Base-by-base conservation (phyloP, 1,140 invertebrate genomes). In the Plodia interpunctella region DNA sequence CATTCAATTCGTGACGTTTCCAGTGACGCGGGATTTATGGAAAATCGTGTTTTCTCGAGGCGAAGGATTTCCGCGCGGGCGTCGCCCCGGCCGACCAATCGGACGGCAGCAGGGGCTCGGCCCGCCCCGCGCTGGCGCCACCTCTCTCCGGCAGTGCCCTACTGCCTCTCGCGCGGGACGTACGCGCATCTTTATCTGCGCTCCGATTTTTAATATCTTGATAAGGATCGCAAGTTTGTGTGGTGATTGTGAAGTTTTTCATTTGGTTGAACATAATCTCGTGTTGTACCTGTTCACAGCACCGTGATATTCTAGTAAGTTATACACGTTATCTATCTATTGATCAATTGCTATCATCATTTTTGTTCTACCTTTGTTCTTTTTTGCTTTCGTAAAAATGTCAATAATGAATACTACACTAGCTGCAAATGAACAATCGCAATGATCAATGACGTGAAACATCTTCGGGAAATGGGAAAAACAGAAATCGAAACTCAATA, bases 81-180 rank as follows among this genome's bases (percentile, higher is more conserved):
- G 44, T 49, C 21, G 56, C 32, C 32, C 10, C 13, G 13, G 13
- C 13, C 9, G 32, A 35, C 32, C 32, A 35, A 35, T 35, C 32
- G 10, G 28, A 30, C 4, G n/a, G n/a, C 21, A 25, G 21, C 21
- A 30, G 32, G 4, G 9, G 3, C 32, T 5, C 32, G 55, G 65
- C 55, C 55, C 59, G 58, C 70, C 65, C 32, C 49, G 21, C 44
- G 58, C 55, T 53, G 64, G 13, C 44, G 58, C 56, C 56, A 60
- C 61, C 52, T 86, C 55, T 68, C 76, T 71, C 76, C 72, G 81
- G 80, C 80, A 64, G 84, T 70, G 80, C 73, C 69, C 60, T 80
- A 74, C 70, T 82, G 73, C 81, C 73, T 64, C 49, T 53, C 64
- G 71, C 30, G 20, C 32, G 38, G 35, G 52, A 30, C 59, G 59